These are phyloP conservation scores for Leucoraja ocellata DNA, from an alignment of 2,797 vertebrate genomes.

Conservation along the genomic window DNA sequence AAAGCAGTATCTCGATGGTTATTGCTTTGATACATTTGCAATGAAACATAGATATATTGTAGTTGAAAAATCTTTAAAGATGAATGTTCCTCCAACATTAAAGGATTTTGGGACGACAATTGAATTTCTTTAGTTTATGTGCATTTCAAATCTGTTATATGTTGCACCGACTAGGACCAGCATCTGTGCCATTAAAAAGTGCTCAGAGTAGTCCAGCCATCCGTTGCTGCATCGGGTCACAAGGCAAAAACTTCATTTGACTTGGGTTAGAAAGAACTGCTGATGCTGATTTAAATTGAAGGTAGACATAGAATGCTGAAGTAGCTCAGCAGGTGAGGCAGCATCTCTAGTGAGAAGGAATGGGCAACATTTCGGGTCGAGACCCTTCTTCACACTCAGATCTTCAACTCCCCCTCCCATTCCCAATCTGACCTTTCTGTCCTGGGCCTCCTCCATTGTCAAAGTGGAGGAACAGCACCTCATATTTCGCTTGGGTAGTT, in stretches of 20 bases:
- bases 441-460: too few species aligned
- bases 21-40: not conserved
- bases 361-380: too few species aligned
- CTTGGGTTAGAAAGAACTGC: not conserved
- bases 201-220: not conserved
- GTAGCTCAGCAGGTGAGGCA: too few species aligned
- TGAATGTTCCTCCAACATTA: not conserved
- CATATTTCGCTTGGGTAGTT: too few species aligned
- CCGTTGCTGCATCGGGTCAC: not conserved
- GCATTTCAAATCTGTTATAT: not conserved
- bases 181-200: not conserved
- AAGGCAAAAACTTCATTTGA: not conserved
- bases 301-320: too few species aligned
- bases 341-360: too few species aligned
- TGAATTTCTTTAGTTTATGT: not conserved
- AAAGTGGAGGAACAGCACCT: too few species aligned
- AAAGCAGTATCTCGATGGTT: not conserved
- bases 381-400: too few species aligned
- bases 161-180: not conserved
- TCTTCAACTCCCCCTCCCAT: too few species aligned
- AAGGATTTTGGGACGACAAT: not conserved
- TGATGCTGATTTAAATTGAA: too few species aligned
- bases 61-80: not conserved
- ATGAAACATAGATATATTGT: not conserved
- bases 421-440: too few species aligned